phyloP scores from a whole-genome alignment of 2,113 vertebrate species.

The Numida meleagris region DNA sequence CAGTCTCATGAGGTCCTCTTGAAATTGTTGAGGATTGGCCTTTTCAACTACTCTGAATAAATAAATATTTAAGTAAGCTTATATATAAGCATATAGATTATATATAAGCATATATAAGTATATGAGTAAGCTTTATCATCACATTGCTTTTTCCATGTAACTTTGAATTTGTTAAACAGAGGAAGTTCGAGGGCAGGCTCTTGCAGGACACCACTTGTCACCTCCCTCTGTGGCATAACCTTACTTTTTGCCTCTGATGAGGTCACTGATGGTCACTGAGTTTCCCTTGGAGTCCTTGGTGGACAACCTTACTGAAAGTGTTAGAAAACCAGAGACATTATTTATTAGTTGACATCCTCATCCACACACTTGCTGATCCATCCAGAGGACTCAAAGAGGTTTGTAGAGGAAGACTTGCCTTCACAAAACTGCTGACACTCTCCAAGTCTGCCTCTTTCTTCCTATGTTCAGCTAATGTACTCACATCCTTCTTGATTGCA shows the following conservation, averaged over 20 bases:
- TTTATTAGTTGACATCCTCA: background rate
- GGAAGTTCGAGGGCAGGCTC: background rate
- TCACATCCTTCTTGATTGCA: background rate
- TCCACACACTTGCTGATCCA: background rate
- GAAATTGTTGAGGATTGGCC: background rate
- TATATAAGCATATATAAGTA: no score
- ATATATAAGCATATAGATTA: no score
- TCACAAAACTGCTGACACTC: background rate
- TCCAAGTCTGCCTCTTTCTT: background rate
- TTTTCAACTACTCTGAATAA: background rate
- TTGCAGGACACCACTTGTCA: background rate
- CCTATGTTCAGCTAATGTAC: background rate
- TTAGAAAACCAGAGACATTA: background rate
- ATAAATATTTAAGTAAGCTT: no score
- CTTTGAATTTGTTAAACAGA: background rate
- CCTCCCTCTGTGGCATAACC: background rate
- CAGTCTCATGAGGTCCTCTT: background rate
- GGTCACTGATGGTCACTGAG: background rate
- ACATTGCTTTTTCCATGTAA: background rate
- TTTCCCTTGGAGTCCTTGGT: background rate
- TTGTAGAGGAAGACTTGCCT: background rate
- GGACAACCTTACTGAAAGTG: background rate
- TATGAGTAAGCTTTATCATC: background rate
- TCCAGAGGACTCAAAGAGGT: background rate
- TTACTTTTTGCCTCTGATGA: background rate